Conservation (phyloP, 1,140 invertebrate species). For the Coptotermes formosanus region DNA sequence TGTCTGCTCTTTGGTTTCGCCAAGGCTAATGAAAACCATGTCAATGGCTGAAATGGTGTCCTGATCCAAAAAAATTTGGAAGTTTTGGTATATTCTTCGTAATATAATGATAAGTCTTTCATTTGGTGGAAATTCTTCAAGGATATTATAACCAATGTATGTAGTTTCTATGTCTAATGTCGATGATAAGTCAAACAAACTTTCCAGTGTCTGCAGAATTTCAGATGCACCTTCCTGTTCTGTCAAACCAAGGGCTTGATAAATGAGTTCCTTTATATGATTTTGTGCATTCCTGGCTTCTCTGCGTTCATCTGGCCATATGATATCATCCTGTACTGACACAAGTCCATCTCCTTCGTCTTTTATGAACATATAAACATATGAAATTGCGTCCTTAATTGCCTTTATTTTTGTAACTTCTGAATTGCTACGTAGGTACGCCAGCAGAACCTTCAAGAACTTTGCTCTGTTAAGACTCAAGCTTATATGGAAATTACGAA, state of each 20-base stretch:
- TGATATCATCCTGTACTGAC: slow-evolving; percentile 8
- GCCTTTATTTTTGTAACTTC: background rate
- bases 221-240: slow-evolving; percentile 19
- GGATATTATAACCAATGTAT: background rate
- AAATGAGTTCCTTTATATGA: slow-evolving; percentile 7
- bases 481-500: background rate
- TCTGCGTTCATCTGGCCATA: background rate
- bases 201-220: slow-evolving; percentile 3
- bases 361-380: background rate
- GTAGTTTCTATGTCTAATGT: background rate
- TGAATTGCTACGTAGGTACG: background rate
- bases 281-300: slow-evolving; percentile 19
- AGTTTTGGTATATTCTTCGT: background rate
- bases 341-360: background rate
- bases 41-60: slow-evolving; percentile 12
- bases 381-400: background rate
- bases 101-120: slow-evolving; percentile 19
- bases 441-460: slow-evolving; percentile 14
- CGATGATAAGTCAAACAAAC: background rate
- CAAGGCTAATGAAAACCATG: background rate
- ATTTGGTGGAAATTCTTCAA: slow-evolving; percentile 23
- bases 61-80: background rate
- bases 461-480: background rate
- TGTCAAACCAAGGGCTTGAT: slow-evolving; percentile 19
- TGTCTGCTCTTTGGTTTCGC: background rate